Conservation (phyloP, 2,113 vertebrate species). For the Macaca nemestrina region DNA sequence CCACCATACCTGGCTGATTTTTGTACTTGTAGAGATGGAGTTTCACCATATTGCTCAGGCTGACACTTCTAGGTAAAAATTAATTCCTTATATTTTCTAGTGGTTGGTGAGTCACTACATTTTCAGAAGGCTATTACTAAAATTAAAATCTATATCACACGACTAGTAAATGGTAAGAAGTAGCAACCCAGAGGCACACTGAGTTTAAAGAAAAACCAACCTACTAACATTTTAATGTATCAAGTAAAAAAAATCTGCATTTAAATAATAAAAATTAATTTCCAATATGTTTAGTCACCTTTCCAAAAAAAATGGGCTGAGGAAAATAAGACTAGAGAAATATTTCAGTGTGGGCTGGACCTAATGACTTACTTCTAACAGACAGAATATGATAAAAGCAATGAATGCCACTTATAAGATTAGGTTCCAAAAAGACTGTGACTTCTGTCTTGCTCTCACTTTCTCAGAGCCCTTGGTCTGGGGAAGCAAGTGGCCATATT, state of each 20-base stretch:
- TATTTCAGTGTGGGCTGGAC: neutral
- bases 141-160: neutral
- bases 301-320: neutral
- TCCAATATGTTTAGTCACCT: neutral
- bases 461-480: neutral
- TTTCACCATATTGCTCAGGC: no score
- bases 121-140: neutral
- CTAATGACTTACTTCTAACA: neutral
- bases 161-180: neutral
- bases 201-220: neutral
- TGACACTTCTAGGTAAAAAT: neutral
- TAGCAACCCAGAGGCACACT: neutral
- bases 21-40: no score
- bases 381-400: neutral
- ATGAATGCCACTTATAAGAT: neutral
- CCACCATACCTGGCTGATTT: no score
- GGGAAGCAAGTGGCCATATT: neutral
- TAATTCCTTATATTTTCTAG: neutral
- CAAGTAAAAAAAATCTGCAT: neutral
- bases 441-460: neutral
- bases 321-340: neutral
- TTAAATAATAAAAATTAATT: conserved; percentile 39
- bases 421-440: neutral
- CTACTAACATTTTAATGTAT: neutral
- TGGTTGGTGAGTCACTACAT: neutral